Evolutionary conservation across 2,888 invertebrate genomes (phyloP).

Genomic region (Linnaemya tessellans): DNA sequence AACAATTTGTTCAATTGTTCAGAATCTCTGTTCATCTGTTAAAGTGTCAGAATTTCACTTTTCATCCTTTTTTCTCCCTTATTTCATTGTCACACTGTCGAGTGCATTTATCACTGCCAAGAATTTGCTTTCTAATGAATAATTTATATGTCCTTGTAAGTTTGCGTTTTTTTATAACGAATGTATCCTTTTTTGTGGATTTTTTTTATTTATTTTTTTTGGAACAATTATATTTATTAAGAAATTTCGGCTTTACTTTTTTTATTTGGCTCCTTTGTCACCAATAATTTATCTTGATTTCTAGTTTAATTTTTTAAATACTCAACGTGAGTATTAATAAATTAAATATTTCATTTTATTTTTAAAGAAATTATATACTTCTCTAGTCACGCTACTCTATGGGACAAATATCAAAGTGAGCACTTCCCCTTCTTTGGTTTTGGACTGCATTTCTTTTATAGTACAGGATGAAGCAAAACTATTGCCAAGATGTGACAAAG

Average conservation of each 20-base stretch:
- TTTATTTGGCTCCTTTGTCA: background rate
- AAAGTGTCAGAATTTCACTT: slow-evolving; percentile 33
- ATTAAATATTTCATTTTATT: no score
- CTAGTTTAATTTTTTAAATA: no score
- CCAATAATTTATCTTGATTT: no score
- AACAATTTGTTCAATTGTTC: background rate
- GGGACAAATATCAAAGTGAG: no score
- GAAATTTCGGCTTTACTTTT: background rate
- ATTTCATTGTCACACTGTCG: slow-evolving; percentile 14
- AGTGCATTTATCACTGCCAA: slow-evolving; percentile 65
- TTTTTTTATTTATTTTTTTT: background rate
- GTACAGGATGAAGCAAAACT: no score
- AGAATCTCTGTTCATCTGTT: slow-evolving; percentile 29
- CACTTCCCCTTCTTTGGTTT: no score
- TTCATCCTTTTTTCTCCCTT: background rate
- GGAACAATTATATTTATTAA: background rate
- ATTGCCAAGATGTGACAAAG: no score
- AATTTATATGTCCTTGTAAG: background rate
- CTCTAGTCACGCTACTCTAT: no score
- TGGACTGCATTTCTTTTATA: no score
- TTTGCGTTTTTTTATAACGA: no score
- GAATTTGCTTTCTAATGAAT: slow-evolving; percentile 2
- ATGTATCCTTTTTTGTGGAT: background rate
- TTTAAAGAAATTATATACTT: no score
- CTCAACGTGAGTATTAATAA: no score